phyloP scores from a whole-genome alignment of 2,888 invertebrate species.

The Drosophila subsilvestris region DNA sequence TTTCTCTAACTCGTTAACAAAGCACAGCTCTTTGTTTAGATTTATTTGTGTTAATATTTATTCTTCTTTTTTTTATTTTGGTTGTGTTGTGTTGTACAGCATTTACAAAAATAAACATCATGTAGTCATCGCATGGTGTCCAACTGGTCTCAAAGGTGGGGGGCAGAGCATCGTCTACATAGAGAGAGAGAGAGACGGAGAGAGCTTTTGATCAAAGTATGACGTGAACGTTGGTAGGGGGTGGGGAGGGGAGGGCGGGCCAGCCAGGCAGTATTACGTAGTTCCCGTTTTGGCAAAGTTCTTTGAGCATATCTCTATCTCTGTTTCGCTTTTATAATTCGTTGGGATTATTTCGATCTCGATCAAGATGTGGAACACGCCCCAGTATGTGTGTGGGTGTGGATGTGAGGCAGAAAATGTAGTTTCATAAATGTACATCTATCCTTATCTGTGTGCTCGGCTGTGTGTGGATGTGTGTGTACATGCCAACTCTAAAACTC shows the following conservation, averaged over 20 bases:
- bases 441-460: not conserved
- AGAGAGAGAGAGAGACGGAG: not conserved
- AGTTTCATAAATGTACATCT: not conserved
- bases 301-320: too few relatives aligned
- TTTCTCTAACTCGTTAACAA: slow-evolving; percentile 25
- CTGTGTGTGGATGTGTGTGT: not conserved
- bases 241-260: not conserved
- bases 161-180: not conserved
- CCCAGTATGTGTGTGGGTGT: not conserved
- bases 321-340: not conserved
- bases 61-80: not conserved
- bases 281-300: slow-evolving; percentile 18
- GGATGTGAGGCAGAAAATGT: not conserved
- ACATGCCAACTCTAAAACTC: not conserved
- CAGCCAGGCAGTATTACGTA: not conserved
- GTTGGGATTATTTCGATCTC: not conserved
- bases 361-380: not conserved
- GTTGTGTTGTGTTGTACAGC: slow-evolving; percentile 5
- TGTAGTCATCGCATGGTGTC: slow-evolving; percentile 42
- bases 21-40: slow-evolving; percentile 38
- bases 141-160: slow-evolving; percentile 3
- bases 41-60: slow-evolving; percentile 1
- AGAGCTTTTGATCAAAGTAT: not conserved
- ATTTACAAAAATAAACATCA: slow-evolving; percentile 45
- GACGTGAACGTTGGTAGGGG: not conserved